phyloP scores from a whole-genome alignment of 1,140 invertebrate species.

The Heterodera schachtii region DNA sequence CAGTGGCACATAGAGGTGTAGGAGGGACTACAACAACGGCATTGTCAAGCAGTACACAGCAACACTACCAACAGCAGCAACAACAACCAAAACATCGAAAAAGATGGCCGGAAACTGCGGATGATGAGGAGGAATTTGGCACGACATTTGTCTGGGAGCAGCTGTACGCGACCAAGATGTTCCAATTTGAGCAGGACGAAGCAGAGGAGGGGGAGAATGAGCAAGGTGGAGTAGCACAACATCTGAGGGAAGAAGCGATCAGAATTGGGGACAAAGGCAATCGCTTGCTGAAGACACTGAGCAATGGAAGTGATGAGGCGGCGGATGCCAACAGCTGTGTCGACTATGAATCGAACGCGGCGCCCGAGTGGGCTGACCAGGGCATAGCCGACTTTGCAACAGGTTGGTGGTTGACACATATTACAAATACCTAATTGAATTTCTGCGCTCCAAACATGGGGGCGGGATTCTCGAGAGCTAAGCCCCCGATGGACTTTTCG shows the following conservation, averaged over 20 bases:
- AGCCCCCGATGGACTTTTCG: too few relatives aligned
- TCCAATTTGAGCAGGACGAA: background rate
- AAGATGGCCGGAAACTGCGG: too few relatives aligned
- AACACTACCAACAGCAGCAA: background rate
- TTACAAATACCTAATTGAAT: too few relatives aligned
- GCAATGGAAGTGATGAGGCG: background rate
- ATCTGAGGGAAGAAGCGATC: too few relatives aligned
- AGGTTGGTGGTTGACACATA: background rate
- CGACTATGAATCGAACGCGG: background rate
- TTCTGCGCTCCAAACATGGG: too few relatives aligned
- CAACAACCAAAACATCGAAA: background rate
- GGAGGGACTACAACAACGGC: background rate
- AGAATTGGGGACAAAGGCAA: too few relatives aligned
- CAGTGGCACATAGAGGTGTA: background rate
- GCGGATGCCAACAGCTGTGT: background rate
- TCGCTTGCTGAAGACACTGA: background rate
- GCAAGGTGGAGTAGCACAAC: background rate
- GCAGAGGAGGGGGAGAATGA: background rate
- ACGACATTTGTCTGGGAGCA: background rate
- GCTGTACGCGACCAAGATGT: background rate
- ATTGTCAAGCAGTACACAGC: background rate
- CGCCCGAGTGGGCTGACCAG: slow-evolving; percentile 35
- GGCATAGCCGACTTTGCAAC: background rate
- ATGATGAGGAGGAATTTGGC: background rate
- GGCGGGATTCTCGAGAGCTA: too few relatives aligned